Percentiles rank a stretch among this genome's conserved stretches.
Conservation (phyloP, 2,113 vertebrate species). For the Neogobius melanostomus region DNA sequence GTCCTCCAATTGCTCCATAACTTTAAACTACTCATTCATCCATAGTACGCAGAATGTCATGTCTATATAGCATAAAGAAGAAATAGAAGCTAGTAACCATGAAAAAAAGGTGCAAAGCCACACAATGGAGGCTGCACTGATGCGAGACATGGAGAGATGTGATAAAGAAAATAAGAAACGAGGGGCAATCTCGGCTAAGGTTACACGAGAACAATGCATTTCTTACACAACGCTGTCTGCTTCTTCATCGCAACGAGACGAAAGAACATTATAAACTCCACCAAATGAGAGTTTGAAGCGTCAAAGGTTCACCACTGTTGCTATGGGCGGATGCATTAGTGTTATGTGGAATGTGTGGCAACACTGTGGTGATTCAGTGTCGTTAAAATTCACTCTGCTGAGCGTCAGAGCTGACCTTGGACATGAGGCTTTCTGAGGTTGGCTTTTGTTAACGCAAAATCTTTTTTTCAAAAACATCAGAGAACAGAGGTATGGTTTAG, state of each 20-base stretch:
- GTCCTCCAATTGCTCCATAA: not conserved
- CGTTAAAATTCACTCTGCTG: too few species aligned
- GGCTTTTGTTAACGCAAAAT: too few species aligned
- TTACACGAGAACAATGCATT: not conserved
- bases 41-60: not conserved
- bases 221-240: not conserved
- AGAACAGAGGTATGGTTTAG: too few species aligned
- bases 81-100: not conserved
- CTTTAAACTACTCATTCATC: not conserved
- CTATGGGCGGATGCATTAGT: not conserved
- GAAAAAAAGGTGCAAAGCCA: slow-evolving; percentile 1
- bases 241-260: not conserved
- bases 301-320: not conserved
- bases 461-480: too few species aligned
- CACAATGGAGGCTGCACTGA: slow-evolving; percentile 11
- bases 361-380: not conserved
- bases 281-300: not conserved
- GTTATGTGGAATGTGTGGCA: slow-evolving; percentile 3
- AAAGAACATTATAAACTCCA: not conserved
- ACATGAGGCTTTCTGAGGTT: too few species aligned
- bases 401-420: too few species aligned
- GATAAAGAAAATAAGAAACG: slow-evolving; percentile 11
- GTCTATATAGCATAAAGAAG: not conserved
- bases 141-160: not conserved
- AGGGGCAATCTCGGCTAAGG: not conserved